Evolutionary conservation across 2,888 invertebrate species (phyloP).

Genomic region (Conus canariensis): DNA sequence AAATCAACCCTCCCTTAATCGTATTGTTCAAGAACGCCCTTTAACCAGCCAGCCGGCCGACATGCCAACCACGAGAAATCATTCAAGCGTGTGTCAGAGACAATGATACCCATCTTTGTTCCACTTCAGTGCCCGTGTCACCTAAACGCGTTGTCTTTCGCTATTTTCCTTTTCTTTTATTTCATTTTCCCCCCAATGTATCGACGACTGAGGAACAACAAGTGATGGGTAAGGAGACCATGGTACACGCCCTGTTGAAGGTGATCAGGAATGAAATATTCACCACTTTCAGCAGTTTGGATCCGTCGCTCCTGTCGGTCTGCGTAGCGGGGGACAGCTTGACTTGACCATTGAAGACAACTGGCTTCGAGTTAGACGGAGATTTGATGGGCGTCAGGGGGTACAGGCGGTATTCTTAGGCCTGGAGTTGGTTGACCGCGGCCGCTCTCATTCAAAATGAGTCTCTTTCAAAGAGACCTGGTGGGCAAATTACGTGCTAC

Average conservation of each 20-base stretch:
- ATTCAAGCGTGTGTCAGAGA: not conserved
- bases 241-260: not conserved
- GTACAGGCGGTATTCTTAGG: too few relatives aligned
- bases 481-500: too few relatives aligned
- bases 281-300: constrained; percentile 10
- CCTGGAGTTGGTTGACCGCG: too few relatives aligned
- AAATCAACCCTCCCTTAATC: not conserved
- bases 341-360: not conserved
- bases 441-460: too few relatives aligned
- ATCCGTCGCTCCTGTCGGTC: not conserved
- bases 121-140: not conserved
- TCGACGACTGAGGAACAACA: not conserved
- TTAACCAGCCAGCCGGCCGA: too few relatives aligned
- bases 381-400: too few relatives aligned
- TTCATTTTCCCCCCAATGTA: not conserved
- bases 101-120: constrained; percentile 23
- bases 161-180: not conserved
- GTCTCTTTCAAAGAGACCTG: too few relatives aligned
- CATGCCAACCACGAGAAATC: not conserved
- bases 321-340: not conserved
- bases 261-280: constrained; percentile 28
- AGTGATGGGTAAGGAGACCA: not conserved
- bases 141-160: not conserved
- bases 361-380: too few relatives aligned
- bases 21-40: not conserved